Conservation (phyloP, 2,888 invertebrate genomes). For the Eugnorisma glareosa region DNA sequence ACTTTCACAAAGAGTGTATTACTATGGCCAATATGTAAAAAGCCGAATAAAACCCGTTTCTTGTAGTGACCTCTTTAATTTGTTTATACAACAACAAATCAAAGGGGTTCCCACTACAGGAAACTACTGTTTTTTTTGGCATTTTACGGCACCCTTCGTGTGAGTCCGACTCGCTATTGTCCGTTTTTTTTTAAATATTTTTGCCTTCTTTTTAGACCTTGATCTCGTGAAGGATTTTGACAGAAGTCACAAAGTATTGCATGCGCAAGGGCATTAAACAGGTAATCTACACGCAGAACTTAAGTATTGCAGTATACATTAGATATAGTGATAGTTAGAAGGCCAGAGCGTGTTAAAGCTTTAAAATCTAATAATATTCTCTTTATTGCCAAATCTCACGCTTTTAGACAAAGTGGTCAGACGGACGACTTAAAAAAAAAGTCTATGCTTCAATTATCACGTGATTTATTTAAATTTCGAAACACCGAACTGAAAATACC, state of each 20-base stretch:
- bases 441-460: background rate
- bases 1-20: background rate
- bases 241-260: constrained; percentile 49
- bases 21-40: background rate
- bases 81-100: background rate
- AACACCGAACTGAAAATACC: background rate
- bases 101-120: background rate
- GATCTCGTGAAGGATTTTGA: constrained; percentile 28
- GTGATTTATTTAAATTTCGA: constrained; percentile 4
- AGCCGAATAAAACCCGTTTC: too few species aligned
- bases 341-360: constrained; percentile 55
- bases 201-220: constrained; percentile 30
- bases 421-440: background rate
- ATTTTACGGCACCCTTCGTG: background rate
- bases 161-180: background rate
- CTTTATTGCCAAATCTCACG: constrained; percentile 64
- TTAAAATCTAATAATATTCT: constrained; percentile 45
- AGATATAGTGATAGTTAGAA: constrained; percentile 67
- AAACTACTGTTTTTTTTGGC: background rate
- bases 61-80: too few species aligned
- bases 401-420: constrained; percentile 32
- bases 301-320: constrained; percentile 61
- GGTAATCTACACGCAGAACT: constrained; percentile 49
- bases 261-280: constrained; percentile 59
- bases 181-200: background rate